Base-by-base conservation (phyloP, 2,113 vertebrate genomes). In the Campylomormyrus numenius region DNA sequence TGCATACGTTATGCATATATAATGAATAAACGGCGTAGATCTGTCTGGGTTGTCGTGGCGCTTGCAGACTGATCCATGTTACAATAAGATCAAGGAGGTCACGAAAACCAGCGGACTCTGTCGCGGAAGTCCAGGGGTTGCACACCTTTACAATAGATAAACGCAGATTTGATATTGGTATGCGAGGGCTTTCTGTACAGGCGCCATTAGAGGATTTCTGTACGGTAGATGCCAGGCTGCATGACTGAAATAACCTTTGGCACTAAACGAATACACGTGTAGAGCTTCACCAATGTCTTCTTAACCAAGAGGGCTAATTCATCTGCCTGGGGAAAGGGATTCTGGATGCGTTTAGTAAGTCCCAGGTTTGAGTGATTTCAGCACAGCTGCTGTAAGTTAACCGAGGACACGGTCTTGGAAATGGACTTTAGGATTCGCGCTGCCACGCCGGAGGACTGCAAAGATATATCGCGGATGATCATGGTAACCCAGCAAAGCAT, bases 381-480 rank as follows among this genome's bases (percentile, higher is more conserved):
- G 70, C 70, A 31, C 70, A 13, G 70, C 31, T 35, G 0, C 39
- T 42, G 39, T 3, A 74, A 77, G 70, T 15, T 17, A 13, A 35
- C 11, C 17, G n/a, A 35, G 31, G 15, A 80, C 31, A 42, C 31
- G 15, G 35, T 70, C n/a, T 31, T 31, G 27, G 88, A 77, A 90
- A 96, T 96, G 96, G 66, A 92, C 13, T 95, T 94, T n/a, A 93
- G 70, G 80, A 87, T 96, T 48, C 93, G 95, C 0, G 11, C 91
- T 90, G 93, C 94, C 19, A 91, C 48, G 2, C 91, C 91, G 88
- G 94, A 93, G 31, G 95, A 96, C 93, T 96, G 96, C 87, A 94
- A 87, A 93, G 94, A 96, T 0, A 91, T 96, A 45, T 93, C 92
- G 5, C 94, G 96, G 24, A 94, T 96, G 95, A 95, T 96, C 77